A percentile compares a stretch with the other conserved stretches of the same genome.
phyloP scores from a whole-genome alignment of 2,888 invertebrate species.

The Dichetophora obliterata region DNA sequence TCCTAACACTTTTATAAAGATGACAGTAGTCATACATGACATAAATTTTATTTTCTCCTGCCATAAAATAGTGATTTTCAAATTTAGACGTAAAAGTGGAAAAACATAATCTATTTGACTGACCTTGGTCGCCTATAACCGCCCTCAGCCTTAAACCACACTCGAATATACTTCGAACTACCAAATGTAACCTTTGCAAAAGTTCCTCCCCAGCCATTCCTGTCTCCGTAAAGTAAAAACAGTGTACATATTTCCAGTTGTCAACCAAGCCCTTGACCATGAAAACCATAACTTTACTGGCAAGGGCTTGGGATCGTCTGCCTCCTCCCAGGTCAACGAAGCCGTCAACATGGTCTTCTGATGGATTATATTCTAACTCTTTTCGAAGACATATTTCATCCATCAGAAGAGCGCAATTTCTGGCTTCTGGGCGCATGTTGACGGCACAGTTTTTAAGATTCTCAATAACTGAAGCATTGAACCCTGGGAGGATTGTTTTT shows the following conservation, averaged over 20 bases:
- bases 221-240: conserved; percentile 9
- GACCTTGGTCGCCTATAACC: not conserved
- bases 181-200: not conserved
- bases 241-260: conserved; percentile 14
- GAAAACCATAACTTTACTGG: not conserved
- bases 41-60: not conserved
- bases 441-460: too few relatives aligned
- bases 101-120: too few relatives aligned
- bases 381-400: too few relatives aligned
- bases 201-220: conserved; percentile 12
- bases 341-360: not conserved
- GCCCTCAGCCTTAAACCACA: conserved; percentile 7
- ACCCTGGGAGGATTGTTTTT: too few relatives aligned
- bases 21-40: conserved; percentile 10
- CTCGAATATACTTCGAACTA: not conserved
- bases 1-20: not conserved
- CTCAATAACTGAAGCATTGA: too few relatives aligned
- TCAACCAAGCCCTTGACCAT: conserved; percentile 17
- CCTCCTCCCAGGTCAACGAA: not conserved
- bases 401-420: not conserved
- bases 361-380: too few relatives aligned
- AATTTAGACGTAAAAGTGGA: not conserved
- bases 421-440: not conserved
- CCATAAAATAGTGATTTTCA: not conserved
- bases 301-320: not conserved